Conservation (phyloP, 2,888 invertebrate genomes). For the Eristalis intricaria region DNA sequence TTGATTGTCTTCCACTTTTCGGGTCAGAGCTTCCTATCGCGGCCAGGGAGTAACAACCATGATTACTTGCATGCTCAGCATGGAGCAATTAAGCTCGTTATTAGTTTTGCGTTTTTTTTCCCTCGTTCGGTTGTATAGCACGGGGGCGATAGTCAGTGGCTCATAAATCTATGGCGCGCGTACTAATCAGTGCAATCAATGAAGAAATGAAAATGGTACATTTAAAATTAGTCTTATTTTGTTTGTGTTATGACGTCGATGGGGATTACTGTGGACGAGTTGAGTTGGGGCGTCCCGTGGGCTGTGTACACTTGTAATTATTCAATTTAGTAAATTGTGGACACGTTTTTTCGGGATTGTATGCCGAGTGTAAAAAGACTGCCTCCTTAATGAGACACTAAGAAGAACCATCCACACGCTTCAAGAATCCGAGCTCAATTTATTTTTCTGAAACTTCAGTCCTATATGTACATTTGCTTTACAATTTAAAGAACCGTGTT, state of each 20-base stretch:
- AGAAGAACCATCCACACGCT: no score
- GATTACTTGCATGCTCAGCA: conserved; percentile 63
- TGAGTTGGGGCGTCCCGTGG: conserved; percentile 2
- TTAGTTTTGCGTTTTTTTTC: neutral
- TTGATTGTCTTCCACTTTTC: conserved; percentile 35
- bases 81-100: conserved; percentile 58
- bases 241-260: conserved; percentile 22
- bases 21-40: conserved; percentile 54
- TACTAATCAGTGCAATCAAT: conserved; percentile 44
- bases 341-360: neutral
- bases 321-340: conserved; percentile 50
- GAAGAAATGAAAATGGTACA: conserved; percentile 9
- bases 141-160: neutral
- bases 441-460: no score
- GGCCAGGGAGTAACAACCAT: conserved; percentile 13
- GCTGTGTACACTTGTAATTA: conserved; percentile 24
- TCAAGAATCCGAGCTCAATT: no score
- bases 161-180: conserved; percentile 45
- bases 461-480: no score
- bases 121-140: neutral
- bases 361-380: neutral
- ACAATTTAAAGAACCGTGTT: no score
- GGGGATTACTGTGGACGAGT: neutral
- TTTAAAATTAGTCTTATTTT: neutral
- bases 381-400: no score